These are phyloP conservation scores for Zaprionus obscuricornis DNA, from an alignment of 2,888 invertebrate genomes.

Conservation along the genomic window DNA sequence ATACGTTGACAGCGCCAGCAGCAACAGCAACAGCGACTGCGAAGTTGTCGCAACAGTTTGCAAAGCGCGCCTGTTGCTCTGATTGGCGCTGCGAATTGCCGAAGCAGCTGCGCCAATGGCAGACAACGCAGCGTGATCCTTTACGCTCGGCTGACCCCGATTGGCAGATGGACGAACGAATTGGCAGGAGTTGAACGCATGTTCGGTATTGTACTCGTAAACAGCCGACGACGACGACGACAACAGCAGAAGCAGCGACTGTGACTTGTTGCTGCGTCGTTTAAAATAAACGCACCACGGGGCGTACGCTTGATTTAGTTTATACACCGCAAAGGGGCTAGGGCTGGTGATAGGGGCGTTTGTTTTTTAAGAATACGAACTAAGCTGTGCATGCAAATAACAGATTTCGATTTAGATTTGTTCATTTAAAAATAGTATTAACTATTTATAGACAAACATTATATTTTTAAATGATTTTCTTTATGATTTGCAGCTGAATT, in stretches of 20 bases:
- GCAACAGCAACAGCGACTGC: background rate
- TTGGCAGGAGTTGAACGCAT: too few relatives aligned
- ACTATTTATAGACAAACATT: constrained; percentile 14
- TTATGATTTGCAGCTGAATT: too few relatives aligned
- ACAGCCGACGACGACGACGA: too few relatives aligned
- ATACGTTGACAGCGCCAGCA: constrained; percentile 9
- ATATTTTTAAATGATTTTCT: background rate
- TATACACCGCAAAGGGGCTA: background rate
- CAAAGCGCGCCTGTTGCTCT: constrained; percentile 62
- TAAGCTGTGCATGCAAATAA: constrained; percentile 13
- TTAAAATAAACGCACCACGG: constrained; percentile 54
- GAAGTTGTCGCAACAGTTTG: constrained; percentile 31
- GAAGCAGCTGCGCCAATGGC: constrained; percentile 50
- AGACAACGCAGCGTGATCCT: constrained; percentile 47
- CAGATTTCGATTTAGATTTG: background rate
- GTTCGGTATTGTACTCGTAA: too few relatives aligned
- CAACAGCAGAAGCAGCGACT: background rate
- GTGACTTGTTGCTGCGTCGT: constrained; percentile 58
- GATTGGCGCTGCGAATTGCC: constrained; percentile 52
- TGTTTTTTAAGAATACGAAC: too few relatives aligned
- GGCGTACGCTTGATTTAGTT: constrained; percentile 61
- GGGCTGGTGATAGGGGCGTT: background rate
- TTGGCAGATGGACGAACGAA: constrained; percentile 40
- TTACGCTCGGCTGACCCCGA: constrained; percentile 44
- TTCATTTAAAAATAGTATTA: constrained; percentile 33